These are phyloP conservation scores for Corythoichthys intestinalis DNA, from an alignment of 2,113 vertebrate species.

Conservation along the genomic window DNA sequence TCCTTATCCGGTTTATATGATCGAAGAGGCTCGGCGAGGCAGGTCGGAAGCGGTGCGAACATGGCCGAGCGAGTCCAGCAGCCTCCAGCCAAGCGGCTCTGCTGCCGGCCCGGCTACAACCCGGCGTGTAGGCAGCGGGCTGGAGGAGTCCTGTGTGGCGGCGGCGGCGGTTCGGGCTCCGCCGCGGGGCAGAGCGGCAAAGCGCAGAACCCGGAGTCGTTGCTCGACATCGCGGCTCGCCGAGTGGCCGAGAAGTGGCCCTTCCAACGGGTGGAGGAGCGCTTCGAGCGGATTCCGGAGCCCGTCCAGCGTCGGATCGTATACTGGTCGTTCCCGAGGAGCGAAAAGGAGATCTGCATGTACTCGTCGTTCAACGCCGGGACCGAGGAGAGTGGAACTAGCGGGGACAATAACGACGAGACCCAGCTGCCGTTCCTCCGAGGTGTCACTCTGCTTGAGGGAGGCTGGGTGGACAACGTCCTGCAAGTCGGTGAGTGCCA, in stretches of 20 bases:
- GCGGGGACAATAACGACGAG: constrained; percentile 85
- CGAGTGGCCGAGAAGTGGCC: constrained; percentile 98
- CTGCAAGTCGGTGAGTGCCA: constrained; percentile 95
- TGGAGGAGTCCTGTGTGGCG: constrained; percentile 81
- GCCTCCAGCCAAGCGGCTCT: constrained; percentile 96
- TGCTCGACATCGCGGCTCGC: constrained; percentile 93
- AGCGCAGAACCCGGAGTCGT: constrained; percentile 89
- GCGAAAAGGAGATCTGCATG: constrained; percentile 98
- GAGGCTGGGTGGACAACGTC: constrained; percentile 97
- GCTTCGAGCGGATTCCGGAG: constrained; percentile 95
- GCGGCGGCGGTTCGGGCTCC: constrained; percentile 72
- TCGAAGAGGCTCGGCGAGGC: constrained; percentile 90
- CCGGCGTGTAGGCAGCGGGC: constrained; percentile 82
- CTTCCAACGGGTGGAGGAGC: constrained; percentile 94
- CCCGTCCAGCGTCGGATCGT: constrained; percentile 96
- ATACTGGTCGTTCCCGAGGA: constrained; percentile 96
- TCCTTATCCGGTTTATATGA: constrained; percentile 92
- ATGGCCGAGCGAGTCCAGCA: constrained; percentile 99
- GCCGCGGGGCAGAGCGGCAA: constrained; percentile 75
- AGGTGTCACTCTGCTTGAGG: constrained; percentile 91
- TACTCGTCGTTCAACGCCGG: constrained; percentile 96
- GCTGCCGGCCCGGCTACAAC: constrained; percentile 93
- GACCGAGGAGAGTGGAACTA: constrained; percentile 81
- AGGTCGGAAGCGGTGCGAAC: constrained; percentile 97
- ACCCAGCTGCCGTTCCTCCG: constrained; percentile 91